Conservation (phyloP, 2,113 vertebrate species). For the Rutilus rutilus region DNA sequence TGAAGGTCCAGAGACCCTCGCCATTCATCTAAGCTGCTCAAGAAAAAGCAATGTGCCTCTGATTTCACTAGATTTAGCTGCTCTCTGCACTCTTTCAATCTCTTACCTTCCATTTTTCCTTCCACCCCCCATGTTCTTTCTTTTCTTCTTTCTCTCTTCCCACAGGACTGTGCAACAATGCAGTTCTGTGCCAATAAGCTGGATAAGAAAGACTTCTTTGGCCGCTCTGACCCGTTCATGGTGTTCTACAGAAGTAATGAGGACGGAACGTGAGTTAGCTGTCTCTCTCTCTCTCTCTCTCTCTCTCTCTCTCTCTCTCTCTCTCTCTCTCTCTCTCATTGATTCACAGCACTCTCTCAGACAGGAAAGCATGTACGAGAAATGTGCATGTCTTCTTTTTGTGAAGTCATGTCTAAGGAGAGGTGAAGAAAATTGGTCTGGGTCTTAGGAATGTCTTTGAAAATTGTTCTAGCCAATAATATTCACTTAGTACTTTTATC, state of each 20-base stretch:
- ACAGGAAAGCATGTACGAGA: background rate
- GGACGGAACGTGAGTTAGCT: conserved; percentile 86
- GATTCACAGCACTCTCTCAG: background rate
- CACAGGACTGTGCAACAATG: conserved; percentile 88
- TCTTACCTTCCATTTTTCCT: conserved; percentile 7
- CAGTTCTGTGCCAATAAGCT: conserved; percentile 93
- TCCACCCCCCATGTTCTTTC: conserved; percentile 33
- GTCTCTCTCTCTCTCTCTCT: background rate
- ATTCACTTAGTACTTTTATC: background rate
- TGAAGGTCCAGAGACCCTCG: background rate
- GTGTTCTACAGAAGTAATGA: conserved; percentile 93
- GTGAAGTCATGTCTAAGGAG: background rate
- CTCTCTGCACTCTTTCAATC: background rate
- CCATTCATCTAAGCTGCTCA: conserved; percentile 9
- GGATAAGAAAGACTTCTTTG: conserved; percentile 95
- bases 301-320: background rate
- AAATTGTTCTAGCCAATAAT: background rate
- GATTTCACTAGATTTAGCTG: conserved; percentile 29
- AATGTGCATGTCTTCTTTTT: background rate
- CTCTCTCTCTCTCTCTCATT: background rate
- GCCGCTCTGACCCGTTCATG: conserved; percentile 92
- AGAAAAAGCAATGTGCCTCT: conserved; percentile 37
- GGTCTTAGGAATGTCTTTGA: background rate
- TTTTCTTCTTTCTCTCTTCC: conserved; percentile 29
- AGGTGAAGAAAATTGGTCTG: background rate